Evolutionary conservation across 1,140 invertebrate genomes (phyloP), one percentile per base, ranked within the genome.

Genomic region (Linepithema humile): DNA sequence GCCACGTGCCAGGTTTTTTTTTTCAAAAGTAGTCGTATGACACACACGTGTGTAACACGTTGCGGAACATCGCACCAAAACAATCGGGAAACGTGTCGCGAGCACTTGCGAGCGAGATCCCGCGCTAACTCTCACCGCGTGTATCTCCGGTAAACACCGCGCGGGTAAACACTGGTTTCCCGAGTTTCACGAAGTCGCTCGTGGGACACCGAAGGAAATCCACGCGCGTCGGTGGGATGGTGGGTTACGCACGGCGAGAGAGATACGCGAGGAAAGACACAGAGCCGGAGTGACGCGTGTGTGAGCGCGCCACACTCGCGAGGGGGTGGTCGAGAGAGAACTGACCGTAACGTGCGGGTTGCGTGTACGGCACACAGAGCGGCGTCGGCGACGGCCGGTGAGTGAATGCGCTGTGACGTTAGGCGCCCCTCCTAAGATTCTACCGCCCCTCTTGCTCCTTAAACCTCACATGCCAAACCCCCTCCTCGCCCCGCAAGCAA

Each of bases 301-400:
- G 67, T 64, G 20, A 35, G 50, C 26, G 50, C 55, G 77, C 55
- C 59, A n/a, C 23, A 29, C 48, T 43, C 35, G n/a, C 40, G 60
- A 57, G 75, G 50, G 59, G 53, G 45, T 85, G 43, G 83, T 35
- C 45, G 64, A 84, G 82, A 78, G 72, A 88, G 90, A 87, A 91
- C 91, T 92, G 90, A 92, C 88, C 92, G 92, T 92, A 88, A 89
- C 85, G 90, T 89, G 84, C 88, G 85, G 88, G 82, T 89, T 86
- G 86, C 91, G 92, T 91, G 90, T 90, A 83, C 90, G 89, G 90
- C 91, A 91, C 85, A 80, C 75, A 78, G 75, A 90, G 88, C 91
- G 91, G 92, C 92, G 92, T 92, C 93, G 91, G 88, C 91, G 93
- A 93, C 93, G 92, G 92, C 92, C 93, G 93, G 90, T 93, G 92